Percentiles rank a stretch among this genome's conserved stretches.
phyloP scores from a whole-genome alignment of 2,113 vertebrate genomes.

The Columba janthina region DNA sequence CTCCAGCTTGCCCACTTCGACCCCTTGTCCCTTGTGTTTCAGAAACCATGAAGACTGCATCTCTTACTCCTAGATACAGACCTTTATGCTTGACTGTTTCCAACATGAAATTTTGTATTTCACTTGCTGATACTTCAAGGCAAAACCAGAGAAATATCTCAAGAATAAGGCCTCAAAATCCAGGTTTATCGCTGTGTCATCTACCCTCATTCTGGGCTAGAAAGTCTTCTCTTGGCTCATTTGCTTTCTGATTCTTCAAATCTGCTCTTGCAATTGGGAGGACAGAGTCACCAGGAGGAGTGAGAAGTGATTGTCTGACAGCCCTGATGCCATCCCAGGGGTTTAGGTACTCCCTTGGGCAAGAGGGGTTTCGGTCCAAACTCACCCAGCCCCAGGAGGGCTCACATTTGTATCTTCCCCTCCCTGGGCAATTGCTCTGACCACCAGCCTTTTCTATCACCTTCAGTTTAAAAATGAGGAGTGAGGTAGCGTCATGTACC shows the following conservation, averaged over 20 bases:
- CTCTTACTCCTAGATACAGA: neutral
- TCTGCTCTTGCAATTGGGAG: neutral
- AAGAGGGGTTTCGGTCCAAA: rapidly evolving
- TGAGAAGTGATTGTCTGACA: neutral
- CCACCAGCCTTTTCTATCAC: neutral
- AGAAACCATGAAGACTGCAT: neutral
- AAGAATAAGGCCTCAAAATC: neutral
- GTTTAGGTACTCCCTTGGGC: neutral
- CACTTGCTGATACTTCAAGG: neutral
- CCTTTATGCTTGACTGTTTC: neutral
- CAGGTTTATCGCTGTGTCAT: neutral
- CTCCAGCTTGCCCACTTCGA: neutral
- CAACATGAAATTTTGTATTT: neutral
- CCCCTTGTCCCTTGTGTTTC: neutral
- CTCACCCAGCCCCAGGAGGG: neutral
- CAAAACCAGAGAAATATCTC: neutral
- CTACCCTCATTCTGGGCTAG: neutral
- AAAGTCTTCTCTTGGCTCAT: neutral
- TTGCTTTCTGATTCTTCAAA: neutral
- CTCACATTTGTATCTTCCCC: neutral
- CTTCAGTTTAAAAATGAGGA: neutral
- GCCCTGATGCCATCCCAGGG: neutral
- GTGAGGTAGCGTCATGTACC: rapidly evolving
- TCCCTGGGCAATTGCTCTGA: neutral
- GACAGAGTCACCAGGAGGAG: neutral